Evolutionary conservation across 2,113 vertebrate genomes (phyloP), one percentile per base, ranked within the genome.

Genomic region (Guaruba guarouba): DNA sequence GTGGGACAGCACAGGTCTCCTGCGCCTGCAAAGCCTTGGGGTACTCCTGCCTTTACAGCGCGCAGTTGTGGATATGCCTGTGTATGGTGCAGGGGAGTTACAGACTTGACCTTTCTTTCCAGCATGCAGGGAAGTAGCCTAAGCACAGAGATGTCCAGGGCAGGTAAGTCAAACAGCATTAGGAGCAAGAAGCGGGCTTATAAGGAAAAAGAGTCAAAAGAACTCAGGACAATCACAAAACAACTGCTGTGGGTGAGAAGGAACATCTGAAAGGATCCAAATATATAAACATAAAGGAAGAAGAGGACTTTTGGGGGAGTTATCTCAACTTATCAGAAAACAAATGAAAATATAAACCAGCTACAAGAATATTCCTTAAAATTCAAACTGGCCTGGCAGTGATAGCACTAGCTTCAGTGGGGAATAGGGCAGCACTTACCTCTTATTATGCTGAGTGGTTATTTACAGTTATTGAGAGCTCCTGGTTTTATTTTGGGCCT

Each of bases 101-200:
- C 24, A 73, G 57, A 24, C 27, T 12, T 78, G 93, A 82, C 83
- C 92, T 95, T 96, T 94, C 93, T 95, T 96, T 94, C 59, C 5
- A 3, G 71, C 31, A 25, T 7, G 14, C 41, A 66, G n/a, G 16
- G 61, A 61, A 69, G 62, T 4, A 37, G 43, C n/a, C 43, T 18
- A 14, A 49, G 61, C 43, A 44, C 15, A 31, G 74, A 92, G 35
- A 59, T 37, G 63, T 70, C 61, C 69, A 63, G 46, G 55, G 81
- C 61, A 87, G 54, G 63, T 11, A 62, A 68, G 86, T 86, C 86
- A 77, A 74, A 69, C 35, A 87, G 81, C 59, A 78, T 92, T 69
- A 92, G 62, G 19, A 93, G 44, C 48, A 90, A 83, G 75, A 49
- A 82, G 57, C 22, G 69, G 62, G 10, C 29, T 67, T 39, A n/a